phyloP scores from a whole-genome alignment of 2,888 invertebrate genomes.

The Lamellibrachia columna region DNA sequence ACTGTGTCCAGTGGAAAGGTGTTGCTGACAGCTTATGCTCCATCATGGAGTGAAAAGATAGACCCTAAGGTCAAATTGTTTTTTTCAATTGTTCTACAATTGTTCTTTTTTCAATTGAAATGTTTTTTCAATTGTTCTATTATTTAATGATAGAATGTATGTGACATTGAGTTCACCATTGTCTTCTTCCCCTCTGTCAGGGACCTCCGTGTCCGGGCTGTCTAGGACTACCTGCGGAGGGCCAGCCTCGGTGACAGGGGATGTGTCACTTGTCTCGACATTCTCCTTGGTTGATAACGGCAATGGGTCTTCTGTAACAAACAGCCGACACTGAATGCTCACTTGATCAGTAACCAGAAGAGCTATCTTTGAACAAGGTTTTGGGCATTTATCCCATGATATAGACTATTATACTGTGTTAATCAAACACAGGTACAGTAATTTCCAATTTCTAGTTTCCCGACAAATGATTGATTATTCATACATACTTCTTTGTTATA shows the following conservation, averaged over 20 bases:
- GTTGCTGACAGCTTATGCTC: too few relatives aligned
- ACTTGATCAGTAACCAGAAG: not conserved
- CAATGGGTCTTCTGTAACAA: not conserved
- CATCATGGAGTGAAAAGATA: too few relatives aligned
- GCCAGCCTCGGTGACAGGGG: not conserved
- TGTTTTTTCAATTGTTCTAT: too few relatives aligned
- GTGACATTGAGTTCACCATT: not conserved
- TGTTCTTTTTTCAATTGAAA: too few relatives aligned
- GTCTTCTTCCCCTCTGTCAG: not conserved
- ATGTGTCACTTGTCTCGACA: not conserved
- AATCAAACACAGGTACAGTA: not conserved
- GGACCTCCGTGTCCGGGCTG: not conserved
- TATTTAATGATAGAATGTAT: not conserved
- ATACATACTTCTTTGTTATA: too few relatives aligned
- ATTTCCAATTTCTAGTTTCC: constrained; percentile 38
- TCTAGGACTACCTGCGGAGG: not conserved
- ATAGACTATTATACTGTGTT: not conserved
- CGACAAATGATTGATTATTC: too few relatives aligned
- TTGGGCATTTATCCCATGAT: too few relatives aligned
- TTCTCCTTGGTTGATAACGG: not conserved
- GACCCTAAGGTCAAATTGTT: too few relatives aligned
- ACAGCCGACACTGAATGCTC: not conserved
- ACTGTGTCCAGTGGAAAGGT: too few relatives aligned
- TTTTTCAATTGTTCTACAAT: too few relatives aligned
- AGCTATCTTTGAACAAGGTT: too few relatives aligned